phyloP scores from a whole-genome alignment of 2,888 invertebrate genomes.

The Frankliniella fusca region DNA sequence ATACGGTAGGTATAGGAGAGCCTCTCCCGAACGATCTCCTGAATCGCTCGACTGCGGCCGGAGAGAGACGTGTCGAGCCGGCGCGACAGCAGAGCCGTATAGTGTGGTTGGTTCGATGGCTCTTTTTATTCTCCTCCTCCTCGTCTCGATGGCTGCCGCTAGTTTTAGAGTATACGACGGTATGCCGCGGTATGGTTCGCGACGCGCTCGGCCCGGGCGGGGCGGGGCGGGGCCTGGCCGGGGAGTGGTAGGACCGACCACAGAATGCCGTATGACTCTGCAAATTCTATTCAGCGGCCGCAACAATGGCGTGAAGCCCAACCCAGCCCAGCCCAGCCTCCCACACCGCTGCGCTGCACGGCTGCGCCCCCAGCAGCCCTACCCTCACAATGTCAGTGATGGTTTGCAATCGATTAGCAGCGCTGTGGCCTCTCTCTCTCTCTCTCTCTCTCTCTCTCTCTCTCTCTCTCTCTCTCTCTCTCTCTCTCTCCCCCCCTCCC shows the following conservation, averaged over 20 bases:
- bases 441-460: too few relatives aligned
- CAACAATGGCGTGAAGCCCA: background rate
- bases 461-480: too few relatives aligned
- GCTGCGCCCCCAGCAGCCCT: background rate
- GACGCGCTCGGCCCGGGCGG: background rate
- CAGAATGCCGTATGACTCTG: background rate
- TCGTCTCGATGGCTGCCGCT: too few relatives aligned
- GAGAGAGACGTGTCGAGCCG: too few relatives aligned
- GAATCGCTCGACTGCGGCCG: too few relatives aligned
- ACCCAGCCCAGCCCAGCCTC: background rate
- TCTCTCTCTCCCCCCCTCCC: too few relatives aligned
- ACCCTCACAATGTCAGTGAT: background rate
- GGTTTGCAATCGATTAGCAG: constrained; percentile 8
- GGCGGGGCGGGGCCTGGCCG: background rate
- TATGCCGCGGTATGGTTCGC: background rate
- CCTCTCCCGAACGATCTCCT: too few relatives aligned
- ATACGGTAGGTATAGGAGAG: too few relatives aligned
- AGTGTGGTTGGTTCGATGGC: too few relatives aligned
- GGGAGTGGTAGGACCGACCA: background rate
- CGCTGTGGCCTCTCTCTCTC: background rate
- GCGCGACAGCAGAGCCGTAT: too few relatives aligned
- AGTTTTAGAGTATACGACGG: too few relatives aligned
- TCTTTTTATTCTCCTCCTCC: too few relatives aligned
- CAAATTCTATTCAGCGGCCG: background rate
- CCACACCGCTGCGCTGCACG: background rate